Evolutionary conservation across 2,888 invertebrate genomes (phyloP), one percentile per base, ranked within the genome.

Genomic region (Coenonympha glycerion): DNA sequence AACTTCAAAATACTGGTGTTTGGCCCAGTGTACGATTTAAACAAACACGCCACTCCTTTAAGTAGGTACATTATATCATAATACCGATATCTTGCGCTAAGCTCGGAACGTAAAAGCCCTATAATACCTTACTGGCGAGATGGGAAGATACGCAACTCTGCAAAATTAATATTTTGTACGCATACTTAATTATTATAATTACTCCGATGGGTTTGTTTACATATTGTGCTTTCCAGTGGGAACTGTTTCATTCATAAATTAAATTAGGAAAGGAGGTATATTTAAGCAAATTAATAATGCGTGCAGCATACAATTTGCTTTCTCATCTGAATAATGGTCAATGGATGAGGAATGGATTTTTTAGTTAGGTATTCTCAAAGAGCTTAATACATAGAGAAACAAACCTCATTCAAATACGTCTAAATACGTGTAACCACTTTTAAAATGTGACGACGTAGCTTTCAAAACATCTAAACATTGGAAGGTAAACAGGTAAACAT

Each of bases 141-240:
- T 77, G 73, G 64, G 59, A 48, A 51, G 58, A 59, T 70, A 73
- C 65, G 65, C 62, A 69, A 47, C 51, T 39, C 30, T 42, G 39
- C 47, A 54, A 79, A 81, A 82, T 82, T 83, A 82, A 79, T 79
- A 75, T 74, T 73, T 71, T 63, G 69, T 65, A 64, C 65, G 55
- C 24, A 16, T 68, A 75, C 79, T 80, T 77, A 75, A 79, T 80
- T 77, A 73, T 73, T 74, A 71, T 80, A 81, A 82, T 81, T 79
- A 80, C 66, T 54, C 42, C 48, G n/a, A 48, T 16, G 39, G 37
- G 49, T 60, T 55, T 36, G 47, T 45, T 37, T 39, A 50, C 41
- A 31, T 33, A 41, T 40, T 24, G 36, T 46, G 31, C 24, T 47
- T 42, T 15, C 36, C 52, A 42, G 36, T 37, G 52, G 37, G 22